These are phyloP conservation scores for Philypnodon macrostomus DNA, from an alignment of 2,797 vertebrate species.

Conservation along the genomic window DNA sequence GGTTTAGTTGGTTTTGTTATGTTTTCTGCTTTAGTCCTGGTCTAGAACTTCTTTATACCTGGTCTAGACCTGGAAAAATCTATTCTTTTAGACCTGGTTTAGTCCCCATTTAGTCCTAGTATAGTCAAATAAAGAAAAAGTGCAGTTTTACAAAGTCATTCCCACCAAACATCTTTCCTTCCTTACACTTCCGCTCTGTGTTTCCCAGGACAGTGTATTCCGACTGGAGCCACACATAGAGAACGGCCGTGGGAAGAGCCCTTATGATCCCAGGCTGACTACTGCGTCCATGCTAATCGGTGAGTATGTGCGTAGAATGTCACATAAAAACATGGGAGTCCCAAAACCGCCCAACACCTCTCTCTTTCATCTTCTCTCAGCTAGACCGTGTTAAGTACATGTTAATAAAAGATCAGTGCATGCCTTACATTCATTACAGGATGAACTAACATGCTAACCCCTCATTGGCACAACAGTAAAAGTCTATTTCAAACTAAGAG, in stretches of 20 bases:
- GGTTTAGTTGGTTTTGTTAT: too few relatives aligned
- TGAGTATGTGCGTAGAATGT: constrained; percentile 60
- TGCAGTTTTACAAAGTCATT: constrained; percentile 1
- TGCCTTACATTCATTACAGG: constrained; percentile 50
- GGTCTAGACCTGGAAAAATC: too few relatives aligned
- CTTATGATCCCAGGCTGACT: constrained; percentile 93
- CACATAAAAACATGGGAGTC: constrained; percentile 37
- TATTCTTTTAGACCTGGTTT: too few relatives aligned
- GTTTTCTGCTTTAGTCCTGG: too few relatives aligned
- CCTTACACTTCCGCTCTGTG: constrained; percentile 17
- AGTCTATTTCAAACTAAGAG: constrained; percentile 53
- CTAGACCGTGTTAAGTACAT: constrained; percentile 29
- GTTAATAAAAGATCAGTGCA: constrained; percentile 46
- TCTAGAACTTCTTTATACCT: too few relatives aligned
- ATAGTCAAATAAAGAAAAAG: too few relatives aligned
- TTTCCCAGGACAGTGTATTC: constrained; percentile 88
- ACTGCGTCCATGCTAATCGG: constrained; percentile 94
- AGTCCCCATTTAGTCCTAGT: too few relatives aligned
- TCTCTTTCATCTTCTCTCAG: constrained; percentile 52
- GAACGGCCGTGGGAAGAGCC: constrained; percentile 96
- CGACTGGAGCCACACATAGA: constrained; percentile 86
- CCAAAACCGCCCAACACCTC: constrained; percentile 33
- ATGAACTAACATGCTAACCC: constrained; percentile 39
- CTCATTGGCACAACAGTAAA: constrained; percentile 59
- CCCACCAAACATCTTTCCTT: background rate